Percentiles rank a stretch among this genome's conserved stretches.
Conservation (phyloP, 2,797 vertebrate species). For the Aeoliscus strigatus region DNA sequence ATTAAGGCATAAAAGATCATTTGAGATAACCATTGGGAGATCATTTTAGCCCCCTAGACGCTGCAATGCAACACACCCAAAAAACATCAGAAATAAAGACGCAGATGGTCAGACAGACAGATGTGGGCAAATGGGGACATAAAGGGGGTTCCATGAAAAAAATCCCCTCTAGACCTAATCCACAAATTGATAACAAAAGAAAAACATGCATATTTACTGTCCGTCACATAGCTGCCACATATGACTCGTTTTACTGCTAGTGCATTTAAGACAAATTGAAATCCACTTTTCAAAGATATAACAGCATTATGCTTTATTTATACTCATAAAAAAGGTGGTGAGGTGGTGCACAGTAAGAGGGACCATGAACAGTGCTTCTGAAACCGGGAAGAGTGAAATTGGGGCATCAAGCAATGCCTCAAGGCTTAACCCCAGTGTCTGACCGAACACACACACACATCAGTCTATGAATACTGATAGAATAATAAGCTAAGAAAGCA, state of each 20-base stretch:
- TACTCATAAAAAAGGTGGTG: conserved; percentile 13
- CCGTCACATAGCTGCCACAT: conserved; percentile 8
- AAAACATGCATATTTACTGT: conserved; percentile 18
- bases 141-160: conserved; percentile 27
- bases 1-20: conserved; percentile 2
- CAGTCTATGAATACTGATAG: conserved; percentile 31
- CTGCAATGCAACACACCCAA: conserved; percentile 10
- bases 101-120: conserved; percentile 27
- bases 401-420: conserved; percentile 41
- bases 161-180: conserved; percentile 38
- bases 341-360: conserved; percentile 2
- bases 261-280: conserved; percentile 5
- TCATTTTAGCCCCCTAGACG: conserved; percentile 13
- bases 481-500: conserved; percentile 42
- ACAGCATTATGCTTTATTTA: conserved; percentile 6
- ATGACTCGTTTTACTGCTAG: too few species aligned
- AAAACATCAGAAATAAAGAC: conserved; percentile 5
- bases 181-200: conserved; percentile 24
- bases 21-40: conserved; percentile 2
- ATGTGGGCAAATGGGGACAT: conserved; percentile 24
- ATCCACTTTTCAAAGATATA: too few species aligned
- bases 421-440: conserved; percentile 30
- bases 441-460: conserved; percentile 36
- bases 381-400: conserved; percentile 30
- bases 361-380: conserved; percentile 15